phyloP scores from a whole-genome alignment of 2,888 invertebrate species.

The Notodonta ziczac region DNA sequence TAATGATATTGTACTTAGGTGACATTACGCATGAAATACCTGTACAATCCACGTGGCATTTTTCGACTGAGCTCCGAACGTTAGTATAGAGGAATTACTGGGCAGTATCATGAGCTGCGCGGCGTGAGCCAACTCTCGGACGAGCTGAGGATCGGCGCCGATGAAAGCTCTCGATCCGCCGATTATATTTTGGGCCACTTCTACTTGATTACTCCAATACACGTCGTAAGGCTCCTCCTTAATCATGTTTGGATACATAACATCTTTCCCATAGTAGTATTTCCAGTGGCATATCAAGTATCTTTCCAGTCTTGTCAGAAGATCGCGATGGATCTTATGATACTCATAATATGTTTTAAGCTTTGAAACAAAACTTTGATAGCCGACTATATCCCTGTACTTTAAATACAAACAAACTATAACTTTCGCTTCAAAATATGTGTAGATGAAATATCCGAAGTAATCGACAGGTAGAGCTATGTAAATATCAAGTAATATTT shows the following conservation, averaged over 20 bases:
- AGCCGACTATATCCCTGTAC: constrained; percentile 49
- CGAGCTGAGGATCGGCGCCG: constrained; percentile 52
- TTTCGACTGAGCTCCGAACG: constrained; percentile 58
- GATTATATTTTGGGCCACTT: constrained; percentile 62
- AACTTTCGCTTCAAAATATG: constrained; percentile 47
- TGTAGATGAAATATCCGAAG: constrained; percentile 37
- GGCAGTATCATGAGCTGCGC: constrained; percentile 61
- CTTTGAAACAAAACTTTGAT: constrained; percentile 59
- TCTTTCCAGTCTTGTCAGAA: constrained; percentile 57
- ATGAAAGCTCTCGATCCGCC: constrained; percentile 52
- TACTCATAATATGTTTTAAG: constrained; percentile 54
- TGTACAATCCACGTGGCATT: constrained; percentile 63
- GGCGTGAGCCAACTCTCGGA: constrained; percentile 59
- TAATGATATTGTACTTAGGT: neutral
- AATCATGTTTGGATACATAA: constrained; percentile 55
- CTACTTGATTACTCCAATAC: constrained; percentile 68
- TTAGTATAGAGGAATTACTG: constrained; percentile 46
- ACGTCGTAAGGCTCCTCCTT: constrained; percentile 65
- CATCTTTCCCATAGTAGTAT: constrained; percentile 62
- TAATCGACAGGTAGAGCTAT: constrained; percentile 31
- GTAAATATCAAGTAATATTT: constrained; percentile 49
- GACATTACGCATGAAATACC: constrained; percentile 40
- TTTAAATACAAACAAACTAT: constrained; percentile 57
- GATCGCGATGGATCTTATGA: constrained; percentile 57
- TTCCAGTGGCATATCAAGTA: constrained; percentile 71